Evolutionary conservation across 2,888 invertebrate species (phyloP).

Genomic region (Mycogona germanica): DNA sequence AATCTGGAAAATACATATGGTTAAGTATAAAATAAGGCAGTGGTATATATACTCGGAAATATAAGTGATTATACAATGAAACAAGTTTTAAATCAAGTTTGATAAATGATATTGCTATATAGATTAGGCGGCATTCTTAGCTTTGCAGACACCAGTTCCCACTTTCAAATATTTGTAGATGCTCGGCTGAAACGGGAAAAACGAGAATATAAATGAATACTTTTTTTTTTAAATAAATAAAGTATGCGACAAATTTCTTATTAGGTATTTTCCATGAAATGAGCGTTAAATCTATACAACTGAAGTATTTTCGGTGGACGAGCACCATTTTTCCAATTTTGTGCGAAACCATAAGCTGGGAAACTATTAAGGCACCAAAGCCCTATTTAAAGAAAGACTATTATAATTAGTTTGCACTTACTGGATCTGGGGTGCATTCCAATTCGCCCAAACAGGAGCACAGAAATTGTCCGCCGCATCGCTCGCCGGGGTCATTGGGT

Average conservation of each 20-base stretch:
- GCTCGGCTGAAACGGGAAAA: background rate
- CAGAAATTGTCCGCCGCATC: constrained; percentile 6
- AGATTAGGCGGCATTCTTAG: background rate
- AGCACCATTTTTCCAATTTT: too few species aligned
- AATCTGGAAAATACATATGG: background rate
- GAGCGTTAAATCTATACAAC: too few species aligned
- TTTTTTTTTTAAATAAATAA: background rate
- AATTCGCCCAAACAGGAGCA: constrained; percentile 9
- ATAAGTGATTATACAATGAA: too few species aligned
- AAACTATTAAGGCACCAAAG: background rate
- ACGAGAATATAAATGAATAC: background rate
- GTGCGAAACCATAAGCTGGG: too few species aligned
- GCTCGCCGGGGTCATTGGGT: constrained; percentile 8
- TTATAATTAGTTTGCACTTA: background rate
- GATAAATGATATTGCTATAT: too few species aligned
- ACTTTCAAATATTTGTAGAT: constrained; percentile 1
- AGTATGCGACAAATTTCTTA: background rate
- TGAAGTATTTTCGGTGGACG: too few species aligned
- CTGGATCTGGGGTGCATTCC: background rate
- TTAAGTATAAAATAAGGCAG: too few species aligned
- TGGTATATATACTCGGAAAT: too few species aligned
- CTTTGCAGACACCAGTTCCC: background rate
- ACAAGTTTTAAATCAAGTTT: too few species aligned
- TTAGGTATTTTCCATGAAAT: too few species aligned
- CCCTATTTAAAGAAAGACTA: background rate